These are phyloP conservation scores for Ceraclea dissimilis DNA, from an alignment of 2,888 invertebrate species.

Conservation along the genomic window DNA sequence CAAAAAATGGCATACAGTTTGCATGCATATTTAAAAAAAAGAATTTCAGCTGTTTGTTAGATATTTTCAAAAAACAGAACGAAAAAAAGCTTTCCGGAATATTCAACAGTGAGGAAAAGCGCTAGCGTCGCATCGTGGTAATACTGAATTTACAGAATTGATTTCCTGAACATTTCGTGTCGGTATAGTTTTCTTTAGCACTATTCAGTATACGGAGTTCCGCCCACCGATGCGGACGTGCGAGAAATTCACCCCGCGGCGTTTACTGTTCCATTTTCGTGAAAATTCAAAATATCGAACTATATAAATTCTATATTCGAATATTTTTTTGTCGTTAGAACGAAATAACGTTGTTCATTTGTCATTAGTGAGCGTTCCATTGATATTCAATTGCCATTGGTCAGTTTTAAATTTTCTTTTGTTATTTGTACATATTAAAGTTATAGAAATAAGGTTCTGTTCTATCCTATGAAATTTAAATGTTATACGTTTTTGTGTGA, in stretches of 20 bases:
- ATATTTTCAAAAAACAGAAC: not conserved
- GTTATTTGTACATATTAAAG: too few relatives aligned
- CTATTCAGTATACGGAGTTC: constrained; percentile 16
- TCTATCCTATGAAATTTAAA: too few relatives aligned
- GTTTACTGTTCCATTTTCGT: too few relatives aligned
- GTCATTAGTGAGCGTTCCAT: too few relatives aligned
- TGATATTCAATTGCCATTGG: too few relatives aligned
- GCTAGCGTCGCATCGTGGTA: constrained; percentile 1
- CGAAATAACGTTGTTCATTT: too few relatives aligned
- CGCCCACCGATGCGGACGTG: constrained; percentile 19
- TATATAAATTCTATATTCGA: not conserved
- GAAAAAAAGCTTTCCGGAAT: not conserved
- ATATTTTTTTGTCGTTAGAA: not conserved
- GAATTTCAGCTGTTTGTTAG: too few relatives aligned
- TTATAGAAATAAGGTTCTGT: too few relatives aligned
- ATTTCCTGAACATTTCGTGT: not conserved
- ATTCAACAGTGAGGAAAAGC: not conserved
- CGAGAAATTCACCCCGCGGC: not conserved
- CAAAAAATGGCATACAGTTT: too few relatives aligned
- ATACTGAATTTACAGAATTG: constrained; percentile 1
- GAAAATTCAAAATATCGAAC: constrained; percentile 6
- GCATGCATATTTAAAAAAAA: too few relatives aligned
- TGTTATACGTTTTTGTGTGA: too few relatives aligned
- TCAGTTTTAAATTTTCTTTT: too few relatives aligned
- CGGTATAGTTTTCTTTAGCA: not conserved